Base-by-base conservation (phyloP, 1,140 invertebrate species). In the Sitobion miscanthi region DNA sequence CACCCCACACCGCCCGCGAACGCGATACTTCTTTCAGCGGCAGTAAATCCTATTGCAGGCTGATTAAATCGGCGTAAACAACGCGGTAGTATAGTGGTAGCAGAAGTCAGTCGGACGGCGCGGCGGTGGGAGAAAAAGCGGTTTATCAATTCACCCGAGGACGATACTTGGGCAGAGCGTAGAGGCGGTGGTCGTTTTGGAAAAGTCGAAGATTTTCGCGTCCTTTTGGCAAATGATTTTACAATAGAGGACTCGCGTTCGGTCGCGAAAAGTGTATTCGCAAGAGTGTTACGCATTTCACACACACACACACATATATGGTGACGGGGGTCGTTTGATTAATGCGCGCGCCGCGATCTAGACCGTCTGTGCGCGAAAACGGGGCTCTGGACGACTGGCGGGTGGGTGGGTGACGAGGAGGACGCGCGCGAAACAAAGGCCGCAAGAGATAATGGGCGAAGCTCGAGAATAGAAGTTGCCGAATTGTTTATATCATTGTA, bases 401-500 rank as follows among this genome's bases (percentile, higher is more conserved):
- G 49, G 49, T n/a, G n/a, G 35, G 35, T 35, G 14, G n/a, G 85
- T 6, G 4, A 49, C 6, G 14, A 49, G n/a, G 45, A 49, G 45
- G 14, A n/a, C 7, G 30, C 38, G 23, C 82, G 35, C 91, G 42
- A 86, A 85, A 93, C 91, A 93, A 93, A 93, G 85, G 91, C 82
- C 91, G 20, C 35, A 5, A 42, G 49, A 85, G 47, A 85, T 93
- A 93, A 93, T 83, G 82, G 91, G 82, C 47, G 8, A 52, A 85
- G 62, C 45, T 62, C n/a, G 35, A 86, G 82, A 93, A 47, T 89
- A 54, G 91, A 85, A 93, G 91, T 93, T 93, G 35, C 91, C 91
- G 91, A 85, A 93, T 93, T 91, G 90, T 91, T 91, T 91, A 91
- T 91, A 91, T 91, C 69, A 23, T 5, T 90, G 82, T 45, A 42